Evolutionary conservation across 2,888 invertebrate genomes (phyloP), one percentile per base, ranked within the genome.

Genomic region (Protonemura montana): DNA sequence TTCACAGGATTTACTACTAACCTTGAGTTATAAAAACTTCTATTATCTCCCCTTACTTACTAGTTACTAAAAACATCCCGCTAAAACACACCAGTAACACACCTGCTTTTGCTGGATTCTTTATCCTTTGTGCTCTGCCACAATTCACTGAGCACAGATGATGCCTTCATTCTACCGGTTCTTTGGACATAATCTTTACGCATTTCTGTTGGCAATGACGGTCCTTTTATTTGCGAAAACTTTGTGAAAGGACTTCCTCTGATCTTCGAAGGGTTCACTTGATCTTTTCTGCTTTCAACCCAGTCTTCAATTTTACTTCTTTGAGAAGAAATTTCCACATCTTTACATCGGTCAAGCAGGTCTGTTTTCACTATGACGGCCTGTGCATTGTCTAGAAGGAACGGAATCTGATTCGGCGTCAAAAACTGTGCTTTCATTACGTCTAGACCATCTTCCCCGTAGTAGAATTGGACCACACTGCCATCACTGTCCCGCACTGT

Each of bases 401-500:
- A 98, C 26, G 93, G 92, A 59, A 98, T 92, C 89, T 96, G 96
- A 85, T 95, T 94, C 76, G 94, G 90, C 85, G 94, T 95, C 21
- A 99, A 92, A 91, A 97, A 99, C 89, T 97, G 96, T 0, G 96
- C 95, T 91, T 97, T 97, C 0, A 95, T 92, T 82, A 99, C 95
- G 90, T 99, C 99, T 89, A 97, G 93, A 0, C 97, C 97, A 90
- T 98, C 98, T 92, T 98, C 98, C 0, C 98, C 98, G 89, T 98
- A 99, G 26, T 95, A 93, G 91, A 97, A 98, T 93, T 96, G 99
- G 85, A 99, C 94, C 0, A 99, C 94, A 90, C 96, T 96, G 42
- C 96, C 96, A 91, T 99, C 99, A 87, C 97, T 95, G 90, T 99
- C 99, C 88, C 99, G 94, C 0, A 99, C 99, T 0, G 99, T 99